A percentile compares a stretch with the other conserved stretches of the same genome.
These are phyloP conservation scores for Cochlearius cochlearius DNA, from an alignment of 2,113 vertebrate species.

Conservation along the genomic window DNA sequence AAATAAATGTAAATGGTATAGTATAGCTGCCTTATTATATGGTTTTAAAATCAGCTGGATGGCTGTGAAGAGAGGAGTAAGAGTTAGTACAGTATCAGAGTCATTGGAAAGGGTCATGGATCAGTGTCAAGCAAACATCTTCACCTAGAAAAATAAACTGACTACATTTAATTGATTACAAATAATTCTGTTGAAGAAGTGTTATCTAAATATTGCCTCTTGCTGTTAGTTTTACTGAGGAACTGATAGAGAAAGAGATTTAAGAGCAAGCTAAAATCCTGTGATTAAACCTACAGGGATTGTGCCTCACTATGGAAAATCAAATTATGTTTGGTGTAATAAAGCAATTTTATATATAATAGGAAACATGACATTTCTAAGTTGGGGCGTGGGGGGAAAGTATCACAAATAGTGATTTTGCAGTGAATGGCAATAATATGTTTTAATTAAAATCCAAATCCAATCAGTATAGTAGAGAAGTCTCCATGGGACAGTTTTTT, in stretches of 20 bases:
- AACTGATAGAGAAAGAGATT: neutral
- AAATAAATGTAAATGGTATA: neutral
- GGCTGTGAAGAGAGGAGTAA: neutral
- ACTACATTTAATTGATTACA: neutral
- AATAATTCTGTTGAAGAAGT: neutral
- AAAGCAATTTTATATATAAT: neutral
- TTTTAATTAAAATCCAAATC: neutral
- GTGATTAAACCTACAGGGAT: neutral
- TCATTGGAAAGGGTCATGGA: neutral
- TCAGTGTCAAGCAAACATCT: neutral
- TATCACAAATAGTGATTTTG: accelerated
- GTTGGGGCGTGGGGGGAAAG: neutral
- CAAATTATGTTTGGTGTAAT: neutral
- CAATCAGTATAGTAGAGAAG: neutral
- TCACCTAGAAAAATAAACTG: neutral
- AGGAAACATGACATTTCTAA: neutral
- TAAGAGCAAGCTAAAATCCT: neutral
- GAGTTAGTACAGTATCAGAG: neutral
- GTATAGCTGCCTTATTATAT: neutral
- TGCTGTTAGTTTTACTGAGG: neutral
- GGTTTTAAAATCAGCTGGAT: neutral
- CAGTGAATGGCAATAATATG: neutral
- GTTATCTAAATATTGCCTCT: neutral
- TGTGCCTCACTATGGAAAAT: neutral
- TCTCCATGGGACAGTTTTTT: neutral